Percentiles rank a stretch among this genome's conserved stretches.
Conservation (phyloP, 2,888 invertebrate species). For the Pelosia muscerda region DNA sequence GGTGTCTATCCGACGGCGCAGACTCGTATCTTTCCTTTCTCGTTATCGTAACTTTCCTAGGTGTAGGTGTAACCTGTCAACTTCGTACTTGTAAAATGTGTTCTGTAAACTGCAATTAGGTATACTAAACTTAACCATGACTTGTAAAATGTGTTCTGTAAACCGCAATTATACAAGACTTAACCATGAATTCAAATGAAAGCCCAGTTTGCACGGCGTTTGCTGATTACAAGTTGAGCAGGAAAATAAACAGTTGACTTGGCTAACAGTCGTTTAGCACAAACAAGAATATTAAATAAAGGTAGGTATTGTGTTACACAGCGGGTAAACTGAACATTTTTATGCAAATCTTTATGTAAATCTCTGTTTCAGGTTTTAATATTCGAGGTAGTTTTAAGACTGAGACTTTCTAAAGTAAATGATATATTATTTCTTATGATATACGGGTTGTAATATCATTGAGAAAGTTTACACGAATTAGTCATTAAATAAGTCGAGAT, state of each 20-base stretch:
- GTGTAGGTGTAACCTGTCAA: neutral
- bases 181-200: neutral
- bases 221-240: slow-evolving; percentile 21
- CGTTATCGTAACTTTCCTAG: neutral
- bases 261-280: slow-evolving; percentile 11
- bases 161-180: neutral
- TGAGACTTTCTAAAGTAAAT: neutral
- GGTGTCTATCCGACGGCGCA: too few species aligned
- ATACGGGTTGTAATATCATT: neutral
- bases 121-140: neutral
- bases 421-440: too few species aligned
- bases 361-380: neutral
- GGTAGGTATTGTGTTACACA: slow-evolving; percentile 1
- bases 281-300: slow-evolving; percentile 19
- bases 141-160: neutral
- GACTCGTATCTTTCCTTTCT: too few species aligned
- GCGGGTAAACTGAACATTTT: neutral
- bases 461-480: neutral
- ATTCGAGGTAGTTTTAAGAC: neutral
- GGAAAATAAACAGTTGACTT: slow-evolving; percentile 31
- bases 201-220: neutral
- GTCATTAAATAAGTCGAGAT: too few species aligned
- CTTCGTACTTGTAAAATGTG: neutral
- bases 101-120: neutral
- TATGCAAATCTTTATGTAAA: neutral